A percentile compares a stretch with the other conserved stretches of the same genome.
Conservation (phyloP, 1,140 invertebrate genomes). For the Pectinophora gossypiella region DNA sequence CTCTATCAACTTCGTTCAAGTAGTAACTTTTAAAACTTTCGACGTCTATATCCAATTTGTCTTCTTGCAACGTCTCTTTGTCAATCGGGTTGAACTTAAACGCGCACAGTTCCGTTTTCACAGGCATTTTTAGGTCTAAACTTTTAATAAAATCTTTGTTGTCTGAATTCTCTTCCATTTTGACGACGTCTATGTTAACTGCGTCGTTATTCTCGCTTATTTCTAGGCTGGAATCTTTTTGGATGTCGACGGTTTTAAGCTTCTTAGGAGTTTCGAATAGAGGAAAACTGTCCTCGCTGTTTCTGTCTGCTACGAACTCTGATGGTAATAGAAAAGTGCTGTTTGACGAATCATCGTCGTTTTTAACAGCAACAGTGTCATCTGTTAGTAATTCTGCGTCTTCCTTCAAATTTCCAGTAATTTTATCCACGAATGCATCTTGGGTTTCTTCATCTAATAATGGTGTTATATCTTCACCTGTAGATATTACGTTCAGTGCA, state of each 20-base stretch:
- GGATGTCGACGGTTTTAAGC: conserved; percentile 34
- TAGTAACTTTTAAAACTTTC: conserved; percentile 54
- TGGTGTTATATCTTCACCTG: too few species aligned
- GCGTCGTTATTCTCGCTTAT: conserved; percentile 40
- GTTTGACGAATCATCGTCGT: conserved; percentile 9
- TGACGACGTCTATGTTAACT: conserved; percentile 35
- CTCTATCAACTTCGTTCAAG: conserved; percentile 38
- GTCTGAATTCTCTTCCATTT: conserved; percentile 16
- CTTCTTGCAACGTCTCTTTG: conserved; percentile 26
- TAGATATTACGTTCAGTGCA: too few species aligned
- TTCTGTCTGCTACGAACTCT: conserved; percentile 19
- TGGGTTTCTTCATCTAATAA: too few species aligned
- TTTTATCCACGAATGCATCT: too few species aligned
- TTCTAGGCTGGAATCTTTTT: conserved; percentile 43
- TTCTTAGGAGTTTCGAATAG: conserved; percentile 35
- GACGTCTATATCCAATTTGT: conserved; percentile 38
- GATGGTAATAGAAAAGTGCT: conserved; percentile 21
- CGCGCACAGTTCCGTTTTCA: conserved; percentile 24
- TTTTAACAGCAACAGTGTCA: not conserved
- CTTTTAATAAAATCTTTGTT: conserved; percentile 9
- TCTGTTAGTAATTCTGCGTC: not conserved
- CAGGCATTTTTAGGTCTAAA: conserved; percentile 14
- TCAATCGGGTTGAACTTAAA: conserved; percentile 41
- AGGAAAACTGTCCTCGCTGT: conserved; percentile 14
- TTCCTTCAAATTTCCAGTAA: not conserved